Conservation (phyloP, 2,888 invertebrate genomes). For the Encarsia formosa region DNA sequence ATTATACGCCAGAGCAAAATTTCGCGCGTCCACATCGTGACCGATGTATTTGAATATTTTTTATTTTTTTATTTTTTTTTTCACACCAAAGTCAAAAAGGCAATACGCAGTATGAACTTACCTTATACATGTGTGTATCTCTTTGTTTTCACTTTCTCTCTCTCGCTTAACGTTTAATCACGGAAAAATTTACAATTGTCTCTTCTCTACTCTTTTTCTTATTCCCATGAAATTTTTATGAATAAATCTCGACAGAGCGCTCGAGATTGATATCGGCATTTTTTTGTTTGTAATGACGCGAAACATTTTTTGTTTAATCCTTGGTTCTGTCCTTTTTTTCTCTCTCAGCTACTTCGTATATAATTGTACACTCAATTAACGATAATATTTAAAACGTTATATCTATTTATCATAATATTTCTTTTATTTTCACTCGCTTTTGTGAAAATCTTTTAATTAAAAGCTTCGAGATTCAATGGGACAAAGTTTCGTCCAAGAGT, state of each 20-base stretch:
- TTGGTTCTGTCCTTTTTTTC: conserved; percentile 6
- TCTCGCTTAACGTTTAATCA: conserved; percentile 34
- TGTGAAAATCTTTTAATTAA: neutral
- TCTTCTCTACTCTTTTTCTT: conserved; percentile 37
- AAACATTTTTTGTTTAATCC: conserved; percentile 15
- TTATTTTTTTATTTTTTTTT: conserved; percentile 48
- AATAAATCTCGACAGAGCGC: conserved; percentile 25
- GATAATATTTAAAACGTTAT: conserved; percentile 5
- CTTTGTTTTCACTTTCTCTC: conserved; percentile 17
- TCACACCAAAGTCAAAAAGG: conserved; percentile 52
- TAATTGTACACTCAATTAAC: conserved; percentile 12
- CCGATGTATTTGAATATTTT: conserved; percentile 43
- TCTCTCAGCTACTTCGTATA: neutral
- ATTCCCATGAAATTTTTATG: conserved; percentile 13
- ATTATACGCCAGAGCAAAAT: conserved; percentile 28
- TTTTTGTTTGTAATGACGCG: conserved; percentile 12
- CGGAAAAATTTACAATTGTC: conserved; percentile 36
- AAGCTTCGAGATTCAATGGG: conserved; percentile 6
- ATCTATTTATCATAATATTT: neutral
- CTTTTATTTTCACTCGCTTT: neutral
- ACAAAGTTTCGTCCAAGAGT: conserved; percentile 13
- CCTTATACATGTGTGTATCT: conserved; percentile 44
- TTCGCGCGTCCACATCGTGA: conserved; percentile 36
- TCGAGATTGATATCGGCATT: conserved; percentile 19
- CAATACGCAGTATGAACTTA: conserved; percentile 52